Evolutionary conservation across 2,888 invertebrate genomes (phyloP).

Genomic region (Cactoblastis cactorum): DNA sequence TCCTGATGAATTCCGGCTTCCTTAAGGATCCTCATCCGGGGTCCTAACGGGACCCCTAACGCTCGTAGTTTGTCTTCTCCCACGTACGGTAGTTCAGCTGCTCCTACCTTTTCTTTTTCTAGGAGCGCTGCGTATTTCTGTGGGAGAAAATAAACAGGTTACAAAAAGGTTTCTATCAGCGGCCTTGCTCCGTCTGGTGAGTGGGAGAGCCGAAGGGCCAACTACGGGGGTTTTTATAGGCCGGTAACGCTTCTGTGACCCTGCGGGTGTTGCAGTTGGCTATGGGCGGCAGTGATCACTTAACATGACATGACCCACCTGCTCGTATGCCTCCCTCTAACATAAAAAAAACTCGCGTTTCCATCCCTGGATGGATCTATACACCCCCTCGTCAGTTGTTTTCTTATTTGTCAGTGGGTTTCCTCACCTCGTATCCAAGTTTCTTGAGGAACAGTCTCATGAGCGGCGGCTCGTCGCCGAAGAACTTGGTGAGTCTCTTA

Average conservation of each 20-base stretch:
- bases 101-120: conserved; percentile 92
- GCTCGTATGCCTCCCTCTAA: too few species aligned
- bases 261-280: too few species aligned
- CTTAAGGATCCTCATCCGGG: conserved; percentile 91
- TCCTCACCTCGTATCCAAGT: conserved; percentile 91
- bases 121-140: conserved; percentile 93
- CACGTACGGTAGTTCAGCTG: conserved; percentile 93
- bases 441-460: conserved; percentile 93
- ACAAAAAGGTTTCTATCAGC: too few species aligned
- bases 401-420: not conserved
- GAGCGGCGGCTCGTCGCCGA: conserved; percentile 95
- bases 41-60: conserved; percentile 94
- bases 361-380: too few species aligned
- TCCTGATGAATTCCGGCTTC: conserved; percentile 84
- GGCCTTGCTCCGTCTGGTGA: too few species aligned
- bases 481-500: conserved; percentile 94
- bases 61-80: conserved; percentile 93
- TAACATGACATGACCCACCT: too few species aligned
- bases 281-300: too few species aligned
- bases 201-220: too few species aligned
- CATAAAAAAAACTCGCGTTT: too few species aligned
- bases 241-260: too few species aligned
- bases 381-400: too few species aligned
- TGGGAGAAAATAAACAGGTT: conserved; percentile 30
- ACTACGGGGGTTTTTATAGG: too few species aligned